These are phyloP conservation scores for Chelon labrosus DNA, from an alignment of 2,797 vertebrate species.

Conservation along the genomic window DNA sequence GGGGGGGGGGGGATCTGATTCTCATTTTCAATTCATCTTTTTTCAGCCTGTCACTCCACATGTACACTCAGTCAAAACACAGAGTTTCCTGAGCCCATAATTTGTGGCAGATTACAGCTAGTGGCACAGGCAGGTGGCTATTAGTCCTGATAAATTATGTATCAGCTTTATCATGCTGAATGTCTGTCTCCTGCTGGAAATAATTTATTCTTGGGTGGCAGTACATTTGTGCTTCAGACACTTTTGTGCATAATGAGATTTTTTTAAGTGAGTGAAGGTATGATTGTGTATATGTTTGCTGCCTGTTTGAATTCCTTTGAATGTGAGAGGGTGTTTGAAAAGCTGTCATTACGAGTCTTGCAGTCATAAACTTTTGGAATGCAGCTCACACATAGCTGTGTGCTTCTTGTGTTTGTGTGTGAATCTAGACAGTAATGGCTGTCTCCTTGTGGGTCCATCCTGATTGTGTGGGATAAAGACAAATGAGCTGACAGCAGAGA, in stretches of 20 bases:
- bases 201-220: constrained; percentile 59
- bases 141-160: constrained; percentile 82
- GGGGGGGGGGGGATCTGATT: not conserved
- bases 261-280: constrained; percentile 28
- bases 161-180: constrained; percentile 70
- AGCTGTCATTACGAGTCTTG: constrained; percentile 14
- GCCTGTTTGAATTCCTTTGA: constrained; percentile 16
- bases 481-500: constrained; percentile 80
- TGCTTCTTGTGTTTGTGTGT: constrained; percentile 32
- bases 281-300: constrained; percentile 14
- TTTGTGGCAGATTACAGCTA: constrained; percentile 72
- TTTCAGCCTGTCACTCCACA: constrained; percentile 54
- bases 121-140: constrained; percentile 75
- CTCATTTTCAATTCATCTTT: constrained; percentile 59
- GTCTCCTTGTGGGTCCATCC: constrained; percentile 64
- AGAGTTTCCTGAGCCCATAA: constrained; percentile 57
- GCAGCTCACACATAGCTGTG: constrained; percentile 1
- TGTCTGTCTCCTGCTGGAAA: constrained; percentile 68
- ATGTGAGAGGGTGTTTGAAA: constrained; percentile 7
- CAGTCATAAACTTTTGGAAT: constrained; percentile 26
- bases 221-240: constrained; percentile 44
- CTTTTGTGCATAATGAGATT: constrained; percentile 54
- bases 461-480: constrained; percentile 78
- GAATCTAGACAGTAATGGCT: constrained; percentile 68
- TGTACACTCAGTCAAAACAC: constrained; percentile 64